phyloP scores from a whole-genome alignment of 2,113 vertebrate genomes.

The Oenanthe oenanthe region DNA sequence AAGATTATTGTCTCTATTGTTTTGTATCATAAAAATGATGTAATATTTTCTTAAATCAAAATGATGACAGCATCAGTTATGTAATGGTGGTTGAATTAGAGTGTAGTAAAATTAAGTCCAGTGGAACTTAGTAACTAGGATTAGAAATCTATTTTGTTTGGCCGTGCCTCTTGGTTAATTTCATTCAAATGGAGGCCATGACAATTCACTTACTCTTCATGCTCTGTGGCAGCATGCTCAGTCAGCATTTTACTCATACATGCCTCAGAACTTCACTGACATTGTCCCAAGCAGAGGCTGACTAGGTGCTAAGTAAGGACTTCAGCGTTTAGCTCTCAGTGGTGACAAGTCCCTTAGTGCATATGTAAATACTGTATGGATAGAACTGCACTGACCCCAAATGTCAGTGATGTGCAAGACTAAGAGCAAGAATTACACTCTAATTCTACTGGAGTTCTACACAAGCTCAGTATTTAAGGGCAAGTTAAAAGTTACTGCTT shows the following conservation, averaged over 20 bases:
- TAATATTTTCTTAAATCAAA: not conserved
- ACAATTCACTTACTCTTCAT: not conserved
- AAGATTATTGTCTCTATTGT: not conserved
- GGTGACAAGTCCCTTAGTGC: not conserved
- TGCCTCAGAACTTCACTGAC: not conserved
- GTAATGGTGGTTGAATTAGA: not conserved
- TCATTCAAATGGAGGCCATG: not conserved
- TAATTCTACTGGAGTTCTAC: not conserved
- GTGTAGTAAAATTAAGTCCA: not conserved
- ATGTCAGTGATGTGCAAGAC: not conserved
- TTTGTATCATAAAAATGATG: not conserved
- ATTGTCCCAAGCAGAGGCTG: not conserved
- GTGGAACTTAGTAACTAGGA: not conserved
- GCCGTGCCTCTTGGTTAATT: not conserved
- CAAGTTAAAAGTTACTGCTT: not conserved
- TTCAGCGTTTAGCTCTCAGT: not conserved
- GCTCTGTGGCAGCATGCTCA: not conserved
- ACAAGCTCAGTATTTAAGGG: not conserved
- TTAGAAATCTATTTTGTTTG: not conserved
- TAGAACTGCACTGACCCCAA: not conserved
- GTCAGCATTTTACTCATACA: not conserved
- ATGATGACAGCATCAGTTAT: not conserved
- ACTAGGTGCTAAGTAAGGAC: not conserved
- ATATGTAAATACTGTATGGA: not conserved
- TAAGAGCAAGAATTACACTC: not conserved